Evolutionary conservation across 2,113 vertebrate genomes (phyloP).

Genomic region (Miniopterus natalensis): DNA sequence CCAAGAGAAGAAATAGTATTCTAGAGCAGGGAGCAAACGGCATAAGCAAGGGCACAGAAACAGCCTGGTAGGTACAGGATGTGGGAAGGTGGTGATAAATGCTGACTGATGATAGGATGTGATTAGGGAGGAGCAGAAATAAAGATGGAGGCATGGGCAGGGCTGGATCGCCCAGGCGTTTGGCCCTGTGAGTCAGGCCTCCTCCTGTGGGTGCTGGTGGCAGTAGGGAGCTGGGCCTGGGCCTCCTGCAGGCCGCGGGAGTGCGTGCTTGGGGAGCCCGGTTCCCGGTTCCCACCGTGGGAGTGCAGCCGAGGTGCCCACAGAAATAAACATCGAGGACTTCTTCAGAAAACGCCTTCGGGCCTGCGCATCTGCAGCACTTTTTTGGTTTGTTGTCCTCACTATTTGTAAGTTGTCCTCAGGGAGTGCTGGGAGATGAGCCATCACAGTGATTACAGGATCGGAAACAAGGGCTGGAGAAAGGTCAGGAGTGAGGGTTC

Average conservation of each 20-base stretch:
- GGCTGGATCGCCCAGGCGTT: accelerated
- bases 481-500: neutral
- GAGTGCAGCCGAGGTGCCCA: accelerated
- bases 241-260: neutral
- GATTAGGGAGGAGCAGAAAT: neutral
- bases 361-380: neutral
- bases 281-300: neutral
- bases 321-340: neutral
- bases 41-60: neutral
- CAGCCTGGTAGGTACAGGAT: neutral
- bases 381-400: neutral
- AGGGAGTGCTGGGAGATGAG: neutral
- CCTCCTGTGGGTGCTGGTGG: neutral
- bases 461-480: neutral
- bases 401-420: neutral
- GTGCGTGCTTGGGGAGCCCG: accelerated
- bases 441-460: neutral
- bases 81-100: neutral
- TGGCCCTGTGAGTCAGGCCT: neutral
- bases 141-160: neutral
- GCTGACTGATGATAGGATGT: neutral
- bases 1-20: neutral
- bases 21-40: neutral
- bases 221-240: neutral
- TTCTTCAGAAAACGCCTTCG: neutral